A percentile compares a stretch with the other conserved stretches of the same genome.
These are phyloP conservation scores for Porites divaricata DNA, from an alignment of 92 coral and sea anemone genomes.

Conservation along the genomic window DNA sequence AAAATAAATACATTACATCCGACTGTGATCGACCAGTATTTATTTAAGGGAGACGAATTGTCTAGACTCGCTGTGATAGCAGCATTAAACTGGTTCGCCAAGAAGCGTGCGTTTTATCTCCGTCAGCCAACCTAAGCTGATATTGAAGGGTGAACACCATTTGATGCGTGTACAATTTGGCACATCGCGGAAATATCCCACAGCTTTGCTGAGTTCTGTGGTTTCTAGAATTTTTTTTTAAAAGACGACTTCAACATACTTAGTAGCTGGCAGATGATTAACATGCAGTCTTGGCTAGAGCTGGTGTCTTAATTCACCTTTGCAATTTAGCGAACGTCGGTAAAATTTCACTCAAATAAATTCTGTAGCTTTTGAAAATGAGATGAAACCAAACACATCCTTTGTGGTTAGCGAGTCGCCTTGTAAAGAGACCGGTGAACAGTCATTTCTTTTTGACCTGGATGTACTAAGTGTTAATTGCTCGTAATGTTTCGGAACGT, in stretches of 20 bases:
- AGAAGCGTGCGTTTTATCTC: slow-evolving; percentile 9
- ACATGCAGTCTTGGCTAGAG: slow-evolving; percentile 10
- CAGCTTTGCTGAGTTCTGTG: slow-evolving; percentile 16
- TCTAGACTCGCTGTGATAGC: slow-evolving; percentile 49
- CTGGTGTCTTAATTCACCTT: slow-evolving; percentile 31
- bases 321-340: slow-evolving; percentile 30
- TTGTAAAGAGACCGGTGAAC: background rate
- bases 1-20: slow-evolving; percentile 44
- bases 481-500: slow-evolving; percentile 15
- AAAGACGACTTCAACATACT: background rate
- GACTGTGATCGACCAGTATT: slow-evolving; percentile 40
- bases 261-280: slow-evolving; percentile 6
- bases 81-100: slow-evolving; percentile 14
- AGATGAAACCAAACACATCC: slow-evolving; percentile 27
- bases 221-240: slow-evolving; percentile 16
- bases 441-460: background rate
- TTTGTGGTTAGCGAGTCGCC: slow-evolving; percentile 20
- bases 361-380: slow-evolving; percentile 31
- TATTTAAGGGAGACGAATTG: slow-evolving; percentile 30
- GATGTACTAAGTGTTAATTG: background rate
- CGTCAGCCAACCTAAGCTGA: background rate
- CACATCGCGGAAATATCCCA: slow-evolving; percentile 12
- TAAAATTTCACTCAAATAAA: slow-evolving; percentile 16
- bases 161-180: slow-evolving; percentile 10
- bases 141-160: background rate